Base-by-base conservation (phyloP, 2,888 invertebrate genomes). In the Microplitis manilae region DNA sequence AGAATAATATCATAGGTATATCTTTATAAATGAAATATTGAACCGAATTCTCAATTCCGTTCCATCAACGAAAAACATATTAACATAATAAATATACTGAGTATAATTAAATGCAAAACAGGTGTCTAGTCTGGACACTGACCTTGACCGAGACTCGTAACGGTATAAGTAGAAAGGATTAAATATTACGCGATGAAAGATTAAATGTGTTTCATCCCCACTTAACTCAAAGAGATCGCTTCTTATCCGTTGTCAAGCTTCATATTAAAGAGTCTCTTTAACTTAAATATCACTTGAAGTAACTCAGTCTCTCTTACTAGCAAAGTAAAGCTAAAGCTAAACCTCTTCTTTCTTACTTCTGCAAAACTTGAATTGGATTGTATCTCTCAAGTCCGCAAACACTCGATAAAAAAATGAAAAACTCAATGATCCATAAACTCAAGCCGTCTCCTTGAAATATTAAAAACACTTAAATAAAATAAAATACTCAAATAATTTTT, bases 91-190 rank as follows among this genome's bases (percentile, higher is more conserved):
- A 65, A 65, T 65, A 38, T 20, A 65, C 13, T 30, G 17, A 8
- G 38, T 65, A 30, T 72, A 64, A 72, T 41, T 72, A 64, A 38
- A 72, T 17, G 50, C 64, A 39, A 64, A 72, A 20, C 60, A 61
- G 72, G 64, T 41, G 72, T 62, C 72, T 72, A 40, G 64, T 72
- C 72, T 72, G 72, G 17, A 64, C 41, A 20, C 40, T 72, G 82
- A 87, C 86, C 87, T 88, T 88, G 87, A 87, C 88, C 87, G 86
- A 85, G 86, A 83, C 75, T 68, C 68, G 39, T 73, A 87, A 87
- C 87, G 87, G 87, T 85, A 84, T 77, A 78, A 77, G 80, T 59
- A 71, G 62, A 68, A 41, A 62, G 72, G 65, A 67, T 75, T 62
- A 39, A 50, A 82, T 83, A 77, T 83, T 84, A 81, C 77, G 79